Evolutionary conservation across 1,140 invertebrate species (phyloP), one percentile per base, ranked within the genome.

Genomic region (Euborellia annulipes): DNA sequence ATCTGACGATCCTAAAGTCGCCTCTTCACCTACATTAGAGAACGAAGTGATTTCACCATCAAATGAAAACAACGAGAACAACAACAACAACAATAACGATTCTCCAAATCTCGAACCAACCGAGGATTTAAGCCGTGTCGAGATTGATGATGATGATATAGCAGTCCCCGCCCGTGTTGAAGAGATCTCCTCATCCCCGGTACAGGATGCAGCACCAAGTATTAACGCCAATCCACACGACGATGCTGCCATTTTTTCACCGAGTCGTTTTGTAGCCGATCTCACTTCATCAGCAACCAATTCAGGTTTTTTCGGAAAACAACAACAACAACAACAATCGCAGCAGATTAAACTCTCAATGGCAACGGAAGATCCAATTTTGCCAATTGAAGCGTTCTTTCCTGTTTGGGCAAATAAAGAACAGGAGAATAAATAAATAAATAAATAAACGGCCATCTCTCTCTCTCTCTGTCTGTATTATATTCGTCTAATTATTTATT

Each of bases 311-410:
- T 27, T 27, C 23, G 23, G 23, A 27, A 4, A 27, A 27, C 23
- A 27, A 4, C 4, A 6, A 27, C 23, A 27, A 27, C 23, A 27
- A 6, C 4, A 65, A 62, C 2, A 65, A 65, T 1, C 55, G 66
- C 23, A 65, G 66, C 38, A 58, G 66, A 23, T 61, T 64, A 43
- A 62, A 63, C 0, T 67, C 18, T 61, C 61, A 43, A 59, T 68
- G 13, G 57, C 60, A 3, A 65, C 66, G 0, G 67, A 69, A n/a
- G 64, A 68, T 45, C 64, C 67, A 0, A 66, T 67, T n/a, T 46
- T 70, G 7, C 68, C 68, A 0, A 66, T 70, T 37, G 68, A 71
- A 53, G 67, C 68, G 0, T 71, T 71, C 52, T 71, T 70, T 46
- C 66, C 46, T 0, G 23, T 47, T 14, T 36, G 39, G 34, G 8